Percentiles rank a stretch among this genome's conserved stretches.
Evolutionary conservation across 2,888 invertebrate species (phyloP).

Genomic region (Cryptocephalus primarius): DNA sequence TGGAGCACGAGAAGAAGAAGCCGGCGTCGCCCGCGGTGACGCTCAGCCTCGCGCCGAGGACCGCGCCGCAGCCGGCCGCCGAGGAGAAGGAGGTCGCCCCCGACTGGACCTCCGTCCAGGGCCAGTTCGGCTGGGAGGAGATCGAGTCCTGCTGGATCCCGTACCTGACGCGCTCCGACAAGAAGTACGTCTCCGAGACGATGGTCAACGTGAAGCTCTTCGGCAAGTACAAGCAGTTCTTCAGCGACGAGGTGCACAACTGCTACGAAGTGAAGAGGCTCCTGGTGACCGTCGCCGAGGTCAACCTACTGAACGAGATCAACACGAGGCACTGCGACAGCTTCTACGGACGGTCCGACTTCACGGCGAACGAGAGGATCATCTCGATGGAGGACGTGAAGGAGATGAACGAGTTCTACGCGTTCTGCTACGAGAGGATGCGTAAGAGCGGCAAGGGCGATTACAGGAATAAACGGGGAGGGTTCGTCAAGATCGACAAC

Average conservation of each 20-base stretch:
- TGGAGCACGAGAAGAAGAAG: neutral
- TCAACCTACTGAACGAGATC: constrained; percentile 7
- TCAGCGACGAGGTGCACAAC: constrained; percentile 4
- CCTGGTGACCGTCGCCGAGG: constrained; percentile 3
- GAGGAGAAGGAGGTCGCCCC: too few species aligned
- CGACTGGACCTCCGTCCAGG: constrained; percentile 5
- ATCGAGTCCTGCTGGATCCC: constrained; percentile 2
- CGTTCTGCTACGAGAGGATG: constrained; percentile 3
- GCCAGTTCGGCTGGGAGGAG: constrained; percentile 9
- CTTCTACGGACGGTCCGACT: constrained; percentile 3
- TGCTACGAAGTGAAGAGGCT: constrained; percentile 3
- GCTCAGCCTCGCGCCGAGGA: neutral
- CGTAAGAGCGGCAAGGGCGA: neutral
- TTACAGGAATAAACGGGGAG: constrained; percentile 2
- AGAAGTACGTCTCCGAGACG: constrained; percentile 4
- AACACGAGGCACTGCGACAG: constrained; percentile 6
- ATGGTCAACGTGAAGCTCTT: constrained; percentile 4
- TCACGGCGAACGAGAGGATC: constrained; percentile 2
- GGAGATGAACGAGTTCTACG: constrained; percentile 4
- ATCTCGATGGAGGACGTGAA: constrained; percentile 1
- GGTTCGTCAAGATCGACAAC: constrained; percentile 7
- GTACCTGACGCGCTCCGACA: constrained; percentile 4
- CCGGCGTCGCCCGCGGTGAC: neutral
- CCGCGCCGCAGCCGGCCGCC: neutral
- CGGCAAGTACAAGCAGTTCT: constrained; percentile 1